Evolutionary conservation across 2,113 vertebrate genomes (phyloP), one percentile per base, ranked within the genome.

Genomic region (Chionis minor): DNA sequence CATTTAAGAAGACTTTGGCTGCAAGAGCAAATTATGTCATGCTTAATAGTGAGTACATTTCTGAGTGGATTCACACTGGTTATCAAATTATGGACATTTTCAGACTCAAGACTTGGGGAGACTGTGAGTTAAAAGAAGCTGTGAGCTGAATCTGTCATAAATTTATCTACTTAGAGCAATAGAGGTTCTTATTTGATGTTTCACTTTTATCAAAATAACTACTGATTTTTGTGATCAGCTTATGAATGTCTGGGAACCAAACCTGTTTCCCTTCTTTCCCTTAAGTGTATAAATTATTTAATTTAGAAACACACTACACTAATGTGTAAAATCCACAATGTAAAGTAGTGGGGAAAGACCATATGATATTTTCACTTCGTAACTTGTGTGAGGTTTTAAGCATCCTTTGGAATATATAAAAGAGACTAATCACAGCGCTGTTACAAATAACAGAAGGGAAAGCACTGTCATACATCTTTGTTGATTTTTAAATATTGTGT

Each of bases 381-480:
- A 72, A 80, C 28, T 95, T 54, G 28, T 80, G 44, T 80, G 86
- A 92, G 86, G 80, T 71, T 71, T 96, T 96, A 94, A 91, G 94
- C 87, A 93, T 32, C 78, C 81, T 74, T 83, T 83, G 91, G 81
- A 96, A 78, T 52, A 7, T 4, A 65, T 47, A 71, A 30, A 81
- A 91, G 81, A 61, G 69, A 82, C 69, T 92, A 72, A 79, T 91
- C 77, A 61, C 77, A 58, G 81, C 14, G 16, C 81, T 2, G 23
- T 94, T 82, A 54, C 63, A 86, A 92, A 92, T 93, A 89, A 89
- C 91, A 96, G 91, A 95, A 91, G 95, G 88, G 86, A 73, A 70
- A 87, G 83, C 66, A 12, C 65, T 89, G 78, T 73, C 44, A 26
- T 86, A 47, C 63, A 17, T 92, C 94, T 94, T 78, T 94, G 92